Evolutionary conservation across 1,140 invertebrate species (phyloP).

Genomic region (Bombyx mandarina): DNA sequence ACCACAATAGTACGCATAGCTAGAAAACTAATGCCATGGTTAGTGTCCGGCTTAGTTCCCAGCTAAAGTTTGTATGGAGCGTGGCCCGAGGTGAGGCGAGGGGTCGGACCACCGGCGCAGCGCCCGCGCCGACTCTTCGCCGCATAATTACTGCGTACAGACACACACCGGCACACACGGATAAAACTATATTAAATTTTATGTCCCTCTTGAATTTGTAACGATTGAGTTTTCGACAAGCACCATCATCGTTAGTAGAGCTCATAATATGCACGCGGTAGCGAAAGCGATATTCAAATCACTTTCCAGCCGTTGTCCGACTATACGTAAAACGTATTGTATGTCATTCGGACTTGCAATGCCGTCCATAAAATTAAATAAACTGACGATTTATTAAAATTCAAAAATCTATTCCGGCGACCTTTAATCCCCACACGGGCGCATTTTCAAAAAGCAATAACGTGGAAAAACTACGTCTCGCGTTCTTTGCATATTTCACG

Average conservation of each 20-base stretch:
- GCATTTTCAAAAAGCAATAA: neutral
- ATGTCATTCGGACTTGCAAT: too few species aligned
- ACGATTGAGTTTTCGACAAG: constrained; percentile 47
- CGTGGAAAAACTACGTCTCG: constrained; percentile 16
- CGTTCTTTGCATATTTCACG: constrained; percentile 31
- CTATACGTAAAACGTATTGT: neutral
- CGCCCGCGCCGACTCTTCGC: constrained; percentile 44
- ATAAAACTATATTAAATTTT: constrained; percentile 59
- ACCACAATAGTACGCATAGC: constrained; percentile 4
- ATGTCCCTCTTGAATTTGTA: constrained; percentile 64
- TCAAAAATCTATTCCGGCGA: too few species aligned
- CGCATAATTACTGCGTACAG: constrained; percentile 64
- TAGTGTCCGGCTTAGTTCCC: constrained; percentile 44
- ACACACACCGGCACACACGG: constrained; percentile 30
- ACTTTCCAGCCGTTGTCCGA: constrained; percentile 29
- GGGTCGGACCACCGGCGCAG: constrained; percentile 53
- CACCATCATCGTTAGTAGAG: constrained; percentile 1
- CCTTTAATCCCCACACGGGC: too few species aligned
- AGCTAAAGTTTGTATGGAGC: constrained; percentile 33
- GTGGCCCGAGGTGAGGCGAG: constrained; percentile 17
- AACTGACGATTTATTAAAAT: too few species aligned
- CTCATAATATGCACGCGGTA: constrained; percentile 24
- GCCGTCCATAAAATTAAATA: too few species aligned
- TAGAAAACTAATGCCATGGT: constrained; percentile 22
- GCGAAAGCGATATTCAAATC: constrained; percentile 39